These are phyloP conservation scores for Drosophila leontia DNA, from an alignment of 1,140 invertebrate genomes.

Conservation along the genomic window DNA sequence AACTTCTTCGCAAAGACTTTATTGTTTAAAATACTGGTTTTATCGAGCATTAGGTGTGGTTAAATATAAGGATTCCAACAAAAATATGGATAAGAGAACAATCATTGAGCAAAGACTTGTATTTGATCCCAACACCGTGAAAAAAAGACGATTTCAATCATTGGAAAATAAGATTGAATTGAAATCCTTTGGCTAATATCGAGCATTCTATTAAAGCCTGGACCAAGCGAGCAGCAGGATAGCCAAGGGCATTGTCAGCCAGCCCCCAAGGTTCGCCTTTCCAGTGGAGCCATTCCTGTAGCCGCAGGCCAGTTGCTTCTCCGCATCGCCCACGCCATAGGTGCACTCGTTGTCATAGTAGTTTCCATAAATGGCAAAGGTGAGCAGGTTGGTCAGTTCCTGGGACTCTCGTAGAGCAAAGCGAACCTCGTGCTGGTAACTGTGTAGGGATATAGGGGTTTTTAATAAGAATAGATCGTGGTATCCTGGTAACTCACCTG, in stretches of 20 bases:
- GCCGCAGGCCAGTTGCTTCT: constrained; percentile 50
- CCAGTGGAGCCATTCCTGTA: not conserved
- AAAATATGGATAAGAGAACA: not conserved
- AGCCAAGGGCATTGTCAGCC: not conserved
- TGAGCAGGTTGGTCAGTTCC: constrained; percentile 51
- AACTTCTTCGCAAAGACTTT: not conserved
- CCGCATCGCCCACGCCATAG: constrained; percentile 16
- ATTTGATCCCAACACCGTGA: constrained; percentile 4
- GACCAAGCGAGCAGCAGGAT: not conserved
- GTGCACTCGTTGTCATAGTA: constrained; percentile 67
- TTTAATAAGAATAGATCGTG: no score
- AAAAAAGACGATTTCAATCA: no score
- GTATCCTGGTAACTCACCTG: constrained; percentile 12
- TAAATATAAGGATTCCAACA: not conserved
- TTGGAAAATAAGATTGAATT: not conserved
- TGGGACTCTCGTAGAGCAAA: constrained; percentile 21
- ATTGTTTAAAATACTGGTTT: constrained; percentile 6
- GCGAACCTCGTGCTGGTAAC: constrained; percentile 37
- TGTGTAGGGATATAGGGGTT: not conserved
- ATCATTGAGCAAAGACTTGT: not conserved
- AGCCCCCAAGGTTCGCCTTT: not conserved
- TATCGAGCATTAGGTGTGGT: constrained; percentile 2
- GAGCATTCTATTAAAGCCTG: not conserved
- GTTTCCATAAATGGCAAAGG: constrained; percentile 76
- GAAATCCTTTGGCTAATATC: not conserved